Evolutionary conservation across 2,113 vertebrate genomes (phyloP), one percentile per base, ranked within the genome.

Genomic region (Ptyas mucosa): DNA sequence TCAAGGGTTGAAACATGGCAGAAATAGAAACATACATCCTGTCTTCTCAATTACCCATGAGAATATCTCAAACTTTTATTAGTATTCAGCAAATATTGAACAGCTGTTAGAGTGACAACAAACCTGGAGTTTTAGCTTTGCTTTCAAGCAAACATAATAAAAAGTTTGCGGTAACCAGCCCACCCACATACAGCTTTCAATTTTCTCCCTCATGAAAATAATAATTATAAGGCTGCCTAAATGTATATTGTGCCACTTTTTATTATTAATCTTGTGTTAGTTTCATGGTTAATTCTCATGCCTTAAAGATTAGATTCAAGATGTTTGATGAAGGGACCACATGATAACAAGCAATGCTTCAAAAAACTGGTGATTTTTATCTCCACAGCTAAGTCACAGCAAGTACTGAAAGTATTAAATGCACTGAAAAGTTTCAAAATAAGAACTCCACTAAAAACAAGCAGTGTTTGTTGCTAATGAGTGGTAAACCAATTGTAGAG

Each of bases 21-120:
- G 52, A 20, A 34, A 90, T 75, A 34, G 91, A 61, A 91, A 91
- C 26, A 94, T 88, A 54, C 75, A 49, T 54, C 89, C 21, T 88
- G 88, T 92, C 92, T 93, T 51, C 53, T 12, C 29, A 23, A 54
- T 54, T 61, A 86, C 24, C 54, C 34, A 89, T 23, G 3, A 15
- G 24, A 88, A 23, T 52, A 89, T 34, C 26, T 57, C 52, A 75
- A 57, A 34, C 23, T 26, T 89, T 29, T 85, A 26, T 61, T 87
- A 10, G 21, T 81, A 5, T 89, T 57, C 64, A 85, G 21, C 24
- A 29, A 85, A n/a, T 43, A 57, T 1, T 81, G 34, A 81, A 43
- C 34, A 81, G 34, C 34, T 81, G 34, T 39, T 49, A 52, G 1
- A 29, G 29, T 75, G 61, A 23, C 75, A n/a, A 21, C 26, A 54